Conservation (phyloP, 2,888 invertebrate species). For the Peribatodes rhomboidaria region DNA sequence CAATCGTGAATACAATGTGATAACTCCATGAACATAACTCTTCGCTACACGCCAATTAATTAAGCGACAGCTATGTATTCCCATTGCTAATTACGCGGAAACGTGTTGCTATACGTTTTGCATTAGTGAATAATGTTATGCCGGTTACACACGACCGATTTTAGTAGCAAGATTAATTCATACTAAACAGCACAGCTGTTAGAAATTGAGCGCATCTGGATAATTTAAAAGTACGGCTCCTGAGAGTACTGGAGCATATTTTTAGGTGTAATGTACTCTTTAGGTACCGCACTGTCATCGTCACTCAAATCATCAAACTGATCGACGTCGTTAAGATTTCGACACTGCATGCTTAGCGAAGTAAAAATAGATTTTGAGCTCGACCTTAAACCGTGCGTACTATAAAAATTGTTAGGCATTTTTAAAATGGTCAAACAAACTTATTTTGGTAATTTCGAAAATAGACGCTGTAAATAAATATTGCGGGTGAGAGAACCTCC, state of each 20-base stretch:
- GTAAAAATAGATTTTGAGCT: constrained; percentile 3
- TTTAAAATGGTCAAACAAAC: too few species aligned
- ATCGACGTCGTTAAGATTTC: constrained; percentile 9
- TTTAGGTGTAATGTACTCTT: constrained; percentile 8
- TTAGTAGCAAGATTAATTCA: neutral
- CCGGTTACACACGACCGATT: constrained; percentile 17
- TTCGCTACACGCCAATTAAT: constrained; percentile 33
- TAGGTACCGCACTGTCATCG: neutral
- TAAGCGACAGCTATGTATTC: constrained; percentile 36
- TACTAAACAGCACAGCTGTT: neutral
- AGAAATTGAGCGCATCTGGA: neutral
- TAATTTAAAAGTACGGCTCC: neutral
- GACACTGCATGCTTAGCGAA: neutral
- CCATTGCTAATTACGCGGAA: constrained; percentile 40
- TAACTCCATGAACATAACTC: constrained; percentile 16
- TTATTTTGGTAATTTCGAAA: too few species aligned
- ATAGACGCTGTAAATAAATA: too few species aligned
- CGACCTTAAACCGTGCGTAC: neutral
- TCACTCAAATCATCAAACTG: constrained; percentile 1
- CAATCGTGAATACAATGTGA: constrained; percentile 6
- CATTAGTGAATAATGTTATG: constrained; percentile 29
- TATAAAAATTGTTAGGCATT: too few species aligned
- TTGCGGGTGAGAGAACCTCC: too few species aligned
- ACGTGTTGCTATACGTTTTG: constrained; percentile 34
- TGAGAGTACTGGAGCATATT: constrained; percentile 4